Conservation (phyloP, 2,113 vertebrate genomes). For the Percina caprodes region DNA sequence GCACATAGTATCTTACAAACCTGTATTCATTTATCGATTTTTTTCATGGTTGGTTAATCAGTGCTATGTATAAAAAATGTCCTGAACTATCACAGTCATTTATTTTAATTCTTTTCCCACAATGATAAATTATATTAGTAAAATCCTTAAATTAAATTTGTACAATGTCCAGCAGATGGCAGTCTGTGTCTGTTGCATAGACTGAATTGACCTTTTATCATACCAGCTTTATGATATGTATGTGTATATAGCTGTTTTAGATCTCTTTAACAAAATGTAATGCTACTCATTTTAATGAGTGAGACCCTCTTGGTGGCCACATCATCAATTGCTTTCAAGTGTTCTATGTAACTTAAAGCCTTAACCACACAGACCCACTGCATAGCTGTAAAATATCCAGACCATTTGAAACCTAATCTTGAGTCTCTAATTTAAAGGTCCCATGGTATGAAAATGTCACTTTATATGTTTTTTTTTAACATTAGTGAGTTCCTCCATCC, state of each 20-base stretch:
- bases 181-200: not conserved
- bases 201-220: not conserved
- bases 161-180: conserved; percentile 62
- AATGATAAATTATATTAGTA: not conserved
- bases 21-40: not conserved
- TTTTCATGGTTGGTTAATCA: not conserved
- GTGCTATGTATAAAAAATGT: too few species aligned
- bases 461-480: too few species aligned
- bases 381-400: conserved; percentile 27
- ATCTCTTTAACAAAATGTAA: not conserved
- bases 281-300: not conserved
- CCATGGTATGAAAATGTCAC: too few species aligned
- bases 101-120: not conserved
- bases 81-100: not conserved
- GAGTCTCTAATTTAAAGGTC: conserved; percentile 13
- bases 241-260: not conserved
- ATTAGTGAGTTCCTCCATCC: too few species aligned
- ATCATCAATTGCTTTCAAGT: not conserved
- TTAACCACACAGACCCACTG: conserved; percentile 16
- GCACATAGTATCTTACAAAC: conserved; percentile 4
- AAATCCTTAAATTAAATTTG: not conserved
- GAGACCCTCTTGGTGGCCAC: not conserved
- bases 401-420: conserved; percentile 38
- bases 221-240: not conserved
- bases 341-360: not conserved